These are phyloP conservation scores for Pomatorhinus ruficollis DNA, from an alignment of 2,113 vertebrate genomes.

Conservation along the genomic window DNA sequence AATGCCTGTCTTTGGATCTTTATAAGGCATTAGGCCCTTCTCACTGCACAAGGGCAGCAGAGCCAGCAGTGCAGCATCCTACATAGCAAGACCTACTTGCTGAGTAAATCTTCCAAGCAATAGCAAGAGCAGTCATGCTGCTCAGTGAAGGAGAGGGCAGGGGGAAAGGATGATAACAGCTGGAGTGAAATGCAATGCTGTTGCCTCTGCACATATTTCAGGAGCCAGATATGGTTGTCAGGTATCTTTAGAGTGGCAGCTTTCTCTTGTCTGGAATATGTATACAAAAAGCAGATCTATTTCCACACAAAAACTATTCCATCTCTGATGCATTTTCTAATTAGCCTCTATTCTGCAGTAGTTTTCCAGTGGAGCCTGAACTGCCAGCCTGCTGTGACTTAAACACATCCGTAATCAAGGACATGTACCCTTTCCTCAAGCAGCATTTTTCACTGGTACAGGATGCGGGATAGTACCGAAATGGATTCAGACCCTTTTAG, in stretches of 20 bases:
- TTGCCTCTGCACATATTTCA: not conserved
- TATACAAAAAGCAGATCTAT: not conserved
- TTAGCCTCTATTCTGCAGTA: not conserved
- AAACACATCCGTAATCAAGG: not conserved
- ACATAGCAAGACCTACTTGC: not conserved
- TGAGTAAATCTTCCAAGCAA: constrained; percentile 24
- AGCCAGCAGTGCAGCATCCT: not conserved
- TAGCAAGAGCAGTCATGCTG: not conserved
- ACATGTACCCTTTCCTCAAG: not conserved
- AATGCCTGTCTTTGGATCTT: not conserved
- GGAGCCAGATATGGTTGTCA: not conserved
- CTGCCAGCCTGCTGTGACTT: not conserved
- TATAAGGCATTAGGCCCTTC: not conserved
- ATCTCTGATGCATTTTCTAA: not conserved
- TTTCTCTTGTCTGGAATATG: not conserved
- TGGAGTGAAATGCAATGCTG: not conserved
- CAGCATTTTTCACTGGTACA: not conserved
- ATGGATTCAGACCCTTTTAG: not conserved
- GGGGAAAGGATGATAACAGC: not conserved
- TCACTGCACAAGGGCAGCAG: not conserved
- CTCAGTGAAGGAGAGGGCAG: not conserved
- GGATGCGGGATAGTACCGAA: not conserved
- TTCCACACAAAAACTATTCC: not conserved
- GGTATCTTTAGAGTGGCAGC: not conserved
- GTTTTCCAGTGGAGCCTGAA: not conserved